These are phyloP conservation scores for Thrips palmi DNA, from an alignment of 1,140 invertebrate species.

Conservation along the genomic window DNA sequence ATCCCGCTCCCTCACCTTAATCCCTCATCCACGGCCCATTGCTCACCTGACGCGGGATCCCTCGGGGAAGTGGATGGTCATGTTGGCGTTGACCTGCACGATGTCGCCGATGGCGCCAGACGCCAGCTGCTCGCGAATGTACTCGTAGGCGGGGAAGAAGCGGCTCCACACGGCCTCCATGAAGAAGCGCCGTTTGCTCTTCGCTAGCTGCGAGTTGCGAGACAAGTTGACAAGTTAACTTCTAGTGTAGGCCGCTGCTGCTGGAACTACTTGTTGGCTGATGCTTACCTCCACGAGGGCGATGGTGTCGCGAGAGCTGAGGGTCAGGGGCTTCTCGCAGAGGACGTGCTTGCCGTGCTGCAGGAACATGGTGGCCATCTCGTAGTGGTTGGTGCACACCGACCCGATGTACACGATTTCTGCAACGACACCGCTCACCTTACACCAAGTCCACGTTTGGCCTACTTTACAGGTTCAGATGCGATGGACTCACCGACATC, in stretches of 20 bases:
- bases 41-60: too few species aligned
- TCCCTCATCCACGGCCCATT: too few species aligned
- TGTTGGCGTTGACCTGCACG: constrained; percentile 36
- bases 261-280: too few species aligned
- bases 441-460: too few species aligned
- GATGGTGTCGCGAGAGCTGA: constrained; percentile 45
- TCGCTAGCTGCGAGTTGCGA: constrained; percentile 25
- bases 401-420: constrained; percentile 64
- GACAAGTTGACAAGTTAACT: too few species aligned
- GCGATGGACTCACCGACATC: constrained; percentile 43
- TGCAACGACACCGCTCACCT: constrained; percentile 31
- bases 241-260: too few species aligned
- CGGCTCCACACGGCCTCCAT: constrained; percentile 78
- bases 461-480: background rate
- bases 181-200: constrained; percentile 45
- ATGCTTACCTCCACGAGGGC: constrained; percentile 30
- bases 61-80: too few species aligned
- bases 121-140: constrained; percentile 37
- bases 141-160: constrained; percentile 55
- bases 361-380: constrained; percentile 44
- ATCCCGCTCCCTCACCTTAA: too few species aligned
- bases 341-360: constrained; percentile 60
- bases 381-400: constrained; percentile 47
- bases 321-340: constrained; percentile 65
- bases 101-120: constrained; percentile 50